Evolutionary conservation across 2,113 vertebrate genomes (phyloP), one percentile per base, ranked within the genome.

Genomic region (Cnemophilus loriae): DNA sequence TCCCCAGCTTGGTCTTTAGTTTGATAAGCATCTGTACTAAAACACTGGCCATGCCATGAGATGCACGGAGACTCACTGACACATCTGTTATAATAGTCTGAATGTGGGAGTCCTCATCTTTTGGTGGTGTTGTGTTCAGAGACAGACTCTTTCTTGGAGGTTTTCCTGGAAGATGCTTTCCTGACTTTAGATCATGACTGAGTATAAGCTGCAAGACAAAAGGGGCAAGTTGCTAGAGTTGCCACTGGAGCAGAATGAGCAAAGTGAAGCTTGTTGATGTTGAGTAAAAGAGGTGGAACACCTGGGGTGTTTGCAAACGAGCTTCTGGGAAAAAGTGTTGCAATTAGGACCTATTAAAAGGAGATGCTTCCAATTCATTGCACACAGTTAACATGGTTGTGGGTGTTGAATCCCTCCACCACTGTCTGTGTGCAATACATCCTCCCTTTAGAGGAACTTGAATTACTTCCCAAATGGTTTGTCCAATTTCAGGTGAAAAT

Each of bases 401-500:
- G 59, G 19, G 47, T 74, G 50, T 47, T 59, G 87, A 91, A 90
- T 93, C 81, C 30, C 22, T 83, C 39, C 47, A 41, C 42, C n/a
- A 32, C 42, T 1, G 1, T 26, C 55, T 26, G 14, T 69, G 33
- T 35, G 24, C 33, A 82, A 77, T 33, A 24, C 21, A 50, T n/a
- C 17, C 33, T 91, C 50, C 27, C 32, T 82, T 85, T 55, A 70
- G 44, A 95, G n/a, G 23, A 91, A 91, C 75, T 59, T 83, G 81
- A 96, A 96, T 88, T 95, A 50, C 79, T 92, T 94, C 70, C 47
- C 33, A 74, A 93, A 73, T 32, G 59, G 24, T 74, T 90, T 90
- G 59, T 53, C 63, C 87, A 90, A 90, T 94, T 95, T 84, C 71
- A 80, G 71, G 78, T 81, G 71, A 93, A 95, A 95, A 91, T 69